Conservation (phyloP, 2,797 vertebrate species). For the Falco biarmicus region DNA sequence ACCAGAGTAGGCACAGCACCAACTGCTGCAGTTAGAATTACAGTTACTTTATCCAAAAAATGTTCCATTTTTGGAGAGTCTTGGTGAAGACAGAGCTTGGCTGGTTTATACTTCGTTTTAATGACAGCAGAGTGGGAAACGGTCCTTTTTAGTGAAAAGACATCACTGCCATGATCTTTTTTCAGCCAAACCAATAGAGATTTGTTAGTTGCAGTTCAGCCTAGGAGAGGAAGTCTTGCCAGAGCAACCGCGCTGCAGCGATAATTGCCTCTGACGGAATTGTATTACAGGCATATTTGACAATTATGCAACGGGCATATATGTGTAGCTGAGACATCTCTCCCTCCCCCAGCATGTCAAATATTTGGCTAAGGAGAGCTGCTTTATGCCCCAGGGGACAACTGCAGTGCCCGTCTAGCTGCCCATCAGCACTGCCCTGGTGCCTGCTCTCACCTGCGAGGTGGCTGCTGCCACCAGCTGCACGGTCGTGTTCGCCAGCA, state of each 20-base stretch:
- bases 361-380: not conserved
- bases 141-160: not conserved
- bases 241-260: not conserved
- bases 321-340: not conserved
- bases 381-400: not conserved
- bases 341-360: not conserved
- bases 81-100: not conserved
- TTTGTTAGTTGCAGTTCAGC: not conserved
- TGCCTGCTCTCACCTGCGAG: not conserved
- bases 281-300: not conserved
- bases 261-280: not conserved
- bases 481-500: accelerated
- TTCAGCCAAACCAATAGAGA: not conserved
- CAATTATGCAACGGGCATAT: not conserved
- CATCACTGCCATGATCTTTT: not conserved
- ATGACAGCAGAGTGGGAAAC: not conserved
- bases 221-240: not conserved
- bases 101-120: not conserved
- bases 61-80: not conserved
- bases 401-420: not conserved
- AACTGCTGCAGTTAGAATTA: conserved; percentile 30
- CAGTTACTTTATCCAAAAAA: not conserved
- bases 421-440: not conserved
- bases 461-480: not conserved
- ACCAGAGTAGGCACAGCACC: conserved; percentile 26